Percentiles rank a stretch among this genome's conserved stretches.
phyloP scores from a whole-genome alignment of 2,888 invertebrate species.

The Drosophila mayaguana region DNA sequence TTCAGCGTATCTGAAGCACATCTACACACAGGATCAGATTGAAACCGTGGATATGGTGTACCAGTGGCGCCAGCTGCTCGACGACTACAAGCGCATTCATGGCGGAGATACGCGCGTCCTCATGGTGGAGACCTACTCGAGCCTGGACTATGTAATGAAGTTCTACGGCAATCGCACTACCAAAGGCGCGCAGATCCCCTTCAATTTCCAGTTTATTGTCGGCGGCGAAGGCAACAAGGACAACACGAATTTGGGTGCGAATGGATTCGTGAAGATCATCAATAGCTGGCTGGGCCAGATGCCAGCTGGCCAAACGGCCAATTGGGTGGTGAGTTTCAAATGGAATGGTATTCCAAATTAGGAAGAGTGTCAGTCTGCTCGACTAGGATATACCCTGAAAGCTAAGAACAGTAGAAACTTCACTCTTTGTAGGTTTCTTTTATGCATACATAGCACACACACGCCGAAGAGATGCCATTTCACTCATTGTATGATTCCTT shows the following conservation, averaged over 20 bases:
- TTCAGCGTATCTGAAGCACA: slow-evolving; percentile 87
- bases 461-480: too few species aligned
- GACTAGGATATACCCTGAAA: not conserved
- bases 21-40: slow-evolving; percentile 88
- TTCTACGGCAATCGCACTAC: slow-evolving; percentile 87
- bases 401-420: too few species aligned
- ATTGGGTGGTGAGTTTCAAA: slow-evolving; percentile 88
- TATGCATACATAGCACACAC: too few species aligned
- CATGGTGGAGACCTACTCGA: slow-evolving; percentile 88
- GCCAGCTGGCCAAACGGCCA: slow-evolving; percentile 86
- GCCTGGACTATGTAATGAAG: slow-evolving; percentile 85
- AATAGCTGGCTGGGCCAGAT: slow-evolving; percentile 87
- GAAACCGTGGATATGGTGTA: slow-evolving; percentile 89
- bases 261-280: slow-evolving; percentile 86
- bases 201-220: slow-evolving; percentile 88
- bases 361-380: not conserved
- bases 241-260: slow-evolving; percentile 82
- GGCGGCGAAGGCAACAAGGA: slow-evolving; percentile 86
- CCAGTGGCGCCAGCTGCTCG: slow-evolving; percentile 88
- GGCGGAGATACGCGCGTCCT: slow-evolving; percentile 86
- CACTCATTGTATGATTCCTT: too few species aligned
- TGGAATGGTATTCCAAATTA: not conserved
- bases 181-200: slow-evolving; percentile 87
- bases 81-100: slow-evolving; percentile 86
- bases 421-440: too few species aligned